Evolutionary conservation across 1,140 invertebrate genomes (phyloP).

Genomic region (Drosophila nigrodunni): DNA sequence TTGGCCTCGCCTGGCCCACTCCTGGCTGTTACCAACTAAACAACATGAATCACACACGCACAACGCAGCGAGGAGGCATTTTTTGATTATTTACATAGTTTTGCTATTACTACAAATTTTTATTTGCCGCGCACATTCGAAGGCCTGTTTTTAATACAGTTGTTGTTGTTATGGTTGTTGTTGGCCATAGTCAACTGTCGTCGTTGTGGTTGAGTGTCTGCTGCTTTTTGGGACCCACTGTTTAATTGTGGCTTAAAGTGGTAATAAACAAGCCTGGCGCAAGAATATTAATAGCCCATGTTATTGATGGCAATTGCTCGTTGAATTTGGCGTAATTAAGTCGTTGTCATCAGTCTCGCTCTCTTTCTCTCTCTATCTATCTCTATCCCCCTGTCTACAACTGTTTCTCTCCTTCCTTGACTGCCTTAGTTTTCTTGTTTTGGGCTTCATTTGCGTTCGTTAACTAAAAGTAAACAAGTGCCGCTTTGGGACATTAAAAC

Average conservation of each 20-base stretch:
- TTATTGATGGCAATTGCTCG: constrained; percentile 84
- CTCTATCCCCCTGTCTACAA: neutral
- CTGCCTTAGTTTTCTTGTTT: constrained; percentile 42
- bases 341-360: constrained; percentile 75
- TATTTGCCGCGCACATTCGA: constrained; percentile 67
- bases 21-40: constrained; percentile 40
- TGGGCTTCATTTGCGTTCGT: constrained; percentile 8
- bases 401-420: neutral
- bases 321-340: constrained; percentile 84
- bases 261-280: constrained; percentile 76
- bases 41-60: constrained; percentile 82
- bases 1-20: constrained; percentile 67
- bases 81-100: constrained; percentile 83
- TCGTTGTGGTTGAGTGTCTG: constrained; percentile 9
- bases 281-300: constrained; percentile 83
- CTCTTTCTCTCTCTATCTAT: constrained; percentile 34
- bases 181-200: constrained; percentile 64
- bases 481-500: neutral
- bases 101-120: constrained; percentile 84
- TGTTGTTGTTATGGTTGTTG: constrained; percentile 19
- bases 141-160: constrained; percentile 28
- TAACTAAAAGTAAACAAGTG: constrained; percentile 23
- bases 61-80: constrained; percentile 51
- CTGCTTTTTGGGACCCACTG: constrained; percentile 53
- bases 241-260: constrained; percentile 81